These are phyloP conservation scores for Nymphicus hollandicus DNA, from an alignment of 2,113 vertebrate species.

Conservation along the genomic window DNA sequence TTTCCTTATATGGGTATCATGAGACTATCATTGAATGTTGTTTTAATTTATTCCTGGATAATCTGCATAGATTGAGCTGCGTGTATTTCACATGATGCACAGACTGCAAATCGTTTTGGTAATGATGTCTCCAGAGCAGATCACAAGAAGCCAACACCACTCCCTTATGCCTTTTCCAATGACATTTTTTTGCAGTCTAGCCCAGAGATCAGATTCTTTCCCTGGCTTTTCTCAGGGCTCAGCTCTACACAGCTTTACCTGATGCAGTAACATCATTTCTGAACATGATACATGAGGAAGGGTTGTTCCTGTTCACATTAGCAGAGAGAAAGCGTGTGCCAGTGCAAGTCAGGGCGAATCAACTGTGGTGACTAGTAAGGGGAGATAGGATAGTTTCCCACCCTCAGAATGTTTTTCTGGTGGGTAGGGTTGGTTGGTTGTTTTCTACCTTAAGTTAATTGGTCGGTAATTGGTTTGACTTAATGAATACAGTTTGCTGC, in stretches of 20 bases:
- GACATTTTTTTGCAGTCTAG: neutral
- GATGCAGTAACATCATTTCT: neutral
- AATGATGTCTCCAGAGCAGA: neutral
- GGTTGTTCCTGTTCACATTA: accelerated
- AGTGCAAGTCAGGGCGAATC: neutral
- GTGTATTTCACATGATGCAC: neutral
- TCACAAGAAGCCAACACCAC: neutral
- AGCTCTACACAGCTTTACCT: neutral
- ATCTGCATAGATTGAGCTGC: neutral
- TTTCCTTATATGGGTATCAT: neutral
- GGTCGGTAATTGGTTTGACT: neutral
- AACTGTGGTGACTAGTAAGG: neutral
- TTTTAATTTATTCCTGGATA: neutral
- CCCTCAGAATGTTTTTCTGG: accelerated
- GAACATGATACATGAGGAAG: neutral
- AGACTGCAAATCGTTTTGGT: neutral
- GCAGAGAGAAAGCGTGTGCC: accelerated
- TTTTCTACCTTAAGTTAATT: neutral
- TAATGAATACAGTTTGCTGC: neutral
- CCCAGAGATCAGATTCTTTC: neutral
- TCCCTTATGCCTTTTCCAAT: neutral
- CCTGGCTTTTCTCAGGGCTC: neutral
- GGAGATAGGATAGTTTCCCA: neutral
- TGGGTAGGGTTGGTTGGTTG: accelerated
- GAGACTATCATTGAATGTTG: neutral